Conservation (phyloP, 2,113 vertebrate genomes). For the Muntiacus reevesi region DNA sequence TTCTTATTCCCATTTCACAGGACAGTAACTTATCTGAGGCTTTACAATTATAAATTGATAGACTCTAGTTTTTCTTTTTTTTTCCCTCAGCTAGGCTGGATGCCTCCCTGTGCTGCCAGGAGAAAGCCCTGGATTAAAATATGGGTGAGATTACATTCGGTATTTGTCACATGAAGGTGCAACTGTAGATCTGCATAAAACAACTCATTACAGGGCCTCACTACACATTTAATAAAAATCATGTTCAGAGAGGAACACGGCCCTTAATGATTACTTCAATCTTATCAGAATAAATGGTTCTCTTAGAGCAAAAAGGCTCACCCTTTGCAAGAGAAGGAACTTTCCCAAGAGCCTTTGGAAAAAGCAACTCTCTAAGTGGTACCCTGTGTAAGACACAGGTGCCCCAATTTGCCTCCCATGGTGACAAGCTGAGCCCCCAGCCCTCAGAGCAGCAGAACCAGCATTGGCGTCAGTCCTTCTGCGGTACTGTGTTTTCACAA, state of each 20-base stretch:
- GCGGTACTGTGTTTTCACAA: neutral
- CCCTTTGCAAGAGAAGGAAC: neutral
- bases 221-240: neutral
- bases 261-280: conserved; percentile 3
- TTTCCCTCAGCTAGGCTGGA: neutral
- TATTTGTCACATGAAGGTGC: neutral
- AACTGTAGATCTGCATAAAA: neutral
- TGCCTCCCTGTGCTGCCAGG: neutral
- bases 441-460: neutral
- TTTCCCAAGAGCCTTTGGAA: conserved; percentile 6
- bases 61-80: neutral
- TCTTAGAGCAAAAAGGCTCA: conserved; percentile 36
- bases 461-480: neutral
- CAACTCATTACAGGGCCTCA: neutral
- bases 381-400: conserved; percentile 40
- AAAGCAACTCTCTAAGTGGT: conserved; percentile 57
- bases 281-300: conserved; percentile 52
- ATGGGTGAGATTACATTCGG: neutral
- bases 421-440: neutral
- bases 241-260: neutral
- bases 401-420: conserved; percentile 30
- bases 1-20: neutral
- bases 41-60: neutral
- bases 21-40: neutral
- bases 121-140: neutral